These are phyloP conservation scores for Ianthella basta DNA, from an alignment of 37 sponge, comb jelly and placozoan genomes.

Conservation along the genomic window DNA sequence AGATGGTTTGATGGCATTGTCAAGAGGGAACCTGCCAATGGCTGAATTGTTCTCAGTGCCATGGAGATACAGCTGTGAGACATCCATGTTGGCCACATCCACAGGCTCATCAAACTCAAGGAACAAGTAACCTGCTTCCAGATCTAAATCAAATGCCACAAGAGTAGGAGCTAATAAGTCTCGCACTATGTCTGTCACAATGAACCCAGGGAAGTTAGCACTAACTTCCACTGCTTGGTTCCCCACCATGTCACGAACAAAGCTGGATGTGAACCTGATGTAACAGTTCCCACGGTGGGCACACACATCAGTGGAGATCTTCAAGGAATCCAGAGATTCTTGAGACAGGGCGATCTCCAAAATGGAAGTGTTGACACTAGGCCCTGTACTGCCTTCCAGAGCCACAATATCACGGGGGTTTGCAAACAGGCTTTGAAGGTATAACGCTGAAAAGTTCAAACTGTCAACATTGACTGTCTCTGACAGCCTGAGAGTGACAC, in stretches of 20 bases:
- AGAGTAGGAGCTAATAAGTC: slow-evolving; percentile 67
- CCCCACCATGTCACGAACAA: slow-evolving; percentile 79
- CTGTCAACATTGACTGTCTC: slow-evolving; percentile 80
- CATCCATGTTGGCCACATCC: slow-evolving; percentile 47
- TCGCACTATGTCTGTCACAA: slow-evolving; percentile 43
- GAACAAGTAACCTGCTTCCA: slow-evolving; percentile 42
- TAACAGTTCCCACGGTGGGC: slow-evolving; percentile 87
- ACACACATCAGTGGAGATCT: slow-evolving; percentile 66
- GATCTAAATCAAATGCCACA: slow-evolving; percentile 70
- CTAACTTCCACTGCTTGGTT: slow-evolving; percentile 44
- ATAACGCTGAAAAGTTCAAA: slow-evolving; percentile 62
- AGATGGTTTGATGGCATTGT: slow-evolving; percentile 13
- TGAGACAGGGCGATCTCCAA: slow-evolving; percentile 57
- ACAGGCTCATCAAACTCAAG: slow-evolving; percentile 87
- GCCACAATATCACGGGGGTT: slow-evolving; percentile 41
- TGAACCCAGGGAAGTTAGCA: slow-evolving; percentile 69
- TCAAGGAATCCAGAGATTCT: slow-evolving; percentile 67
- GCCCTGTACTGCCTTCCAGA: slow-evolving; percentile 62
- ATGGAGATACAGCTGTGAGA: slow-evolving; percentile 57
- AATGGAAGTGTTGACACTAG: slow-evolving; percentile 44
- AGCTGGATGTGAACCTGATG: slow-evolving; percentile 49
- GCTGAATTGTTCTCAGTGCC: slow-evolving; percentile 48
- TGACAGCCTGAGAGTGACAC: slow-evolving; percentile 66
- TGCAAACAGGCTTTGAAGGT: slow-evolving; percentile 69
- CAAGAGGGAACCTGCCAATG: slow-evolving; percentile 34